Evolutionary conservation across 2,113 vertebrate genomes (phyloP).

Genomic region (Panurus biarmicus): DNA sequence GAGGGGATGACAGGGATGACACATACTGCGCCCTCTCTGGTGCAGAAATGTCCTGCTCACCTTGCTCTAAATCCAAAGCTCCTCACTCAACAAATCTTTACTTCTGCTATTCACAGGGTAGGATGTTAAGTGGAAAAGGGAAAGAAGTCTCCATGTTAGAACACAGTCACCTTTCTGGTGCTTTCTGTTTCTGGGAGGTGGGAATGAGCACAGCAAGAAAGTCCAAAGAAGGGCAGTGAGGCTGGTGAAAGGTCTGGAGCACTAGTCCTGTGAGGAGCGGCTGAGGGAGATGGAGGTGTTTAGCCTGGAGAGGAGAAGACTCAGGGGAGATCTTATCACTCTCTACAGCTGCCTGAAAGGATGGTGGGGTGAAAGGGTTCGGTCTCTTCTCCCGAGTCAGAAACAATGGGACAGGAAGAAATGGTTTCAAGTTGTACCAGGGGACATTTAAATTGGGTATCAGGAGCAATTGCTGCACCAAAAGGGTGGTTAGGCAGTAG

Average conservation of each 20-base stretch:
- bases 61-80: not conserved
- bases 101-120: not conserved
- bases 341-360: not conserved
- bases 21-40: not conserved
- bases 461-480: not conserved
- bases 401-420: not conserved
- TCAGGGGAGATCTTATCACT: accelerated
- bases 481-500: not conserved
- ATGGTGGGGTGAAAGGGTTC: accelerated
- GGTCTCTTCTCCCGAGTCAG: not conserved
- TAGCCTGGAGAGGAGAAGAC: not conserved
- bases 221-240: not conserved
- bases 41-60: not conserved
- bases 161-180: not conserved
- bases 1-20: accelerated
- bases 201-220: not conserved
- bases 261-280: accelerated
- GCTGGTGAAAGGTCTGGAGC: not conserved
- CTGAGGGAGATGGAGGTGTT: not conserved
- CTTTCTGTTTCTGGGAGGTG: not conserved
- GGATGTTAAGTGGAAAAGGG: not conserved
- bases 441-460: not conserved
- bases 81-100: not conserved
- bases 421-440: not conserved
- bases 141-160: not conserved